A percentile compares a stretch with the other conserved stretches of the same genome.
These are phyloP conservation scores for Crotalus viridis DNA, from an alignment of 2,113 vertebrate genomes.

Conservation along the genomic window DNA sequence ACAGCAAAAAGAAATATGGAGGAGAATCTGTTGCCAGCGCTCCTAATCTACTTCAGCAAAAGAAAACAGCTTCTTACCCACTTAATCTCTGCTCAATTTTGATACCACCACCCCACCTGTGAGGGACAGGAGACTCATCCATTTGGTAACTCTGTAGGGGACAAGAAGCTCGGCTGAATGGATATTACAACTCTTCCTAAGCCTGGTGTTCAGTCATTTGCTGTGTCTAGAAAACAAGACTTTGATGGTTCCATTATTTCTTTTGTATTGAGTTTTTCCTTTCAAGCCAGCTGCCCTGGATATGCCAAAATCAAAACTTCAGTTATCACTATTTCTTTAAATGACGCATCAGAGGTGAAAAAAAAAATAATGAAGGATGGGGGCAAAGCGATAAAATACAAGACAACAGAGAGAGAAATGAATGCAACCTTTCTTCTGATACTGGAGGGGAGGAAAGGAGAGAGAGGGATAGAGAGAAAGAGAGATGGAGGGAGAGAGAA, in stretches of 20 bases:
- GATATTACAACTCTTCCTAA: neutral
- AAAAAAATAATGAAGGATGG: neutral
- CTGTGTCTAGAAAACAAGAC: neutral
- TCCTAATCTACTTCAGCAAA: neutral
- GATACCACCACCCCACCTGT: neutral
- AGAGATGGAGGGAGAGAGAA: rapidly evolving
- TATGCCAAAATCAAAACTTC: neutral
- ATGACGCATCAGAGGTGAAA: neutral
- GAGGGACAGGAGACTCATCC: neutral
- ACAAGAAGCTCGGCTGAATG: neutral
- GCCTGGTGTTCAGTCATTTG: neutral
- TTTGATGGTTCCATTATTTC: neutral
- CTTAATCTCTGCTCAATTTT: neutral
- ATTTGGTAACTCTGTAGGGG: neutral
- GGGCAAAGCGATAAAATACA: neutral
- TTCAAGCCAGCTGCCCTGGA: neutral
- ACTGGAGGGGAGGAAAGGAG: conserved; percentile 19
- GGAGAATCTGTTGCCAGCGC: neutral
- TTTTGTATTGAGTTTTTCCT: neutral
- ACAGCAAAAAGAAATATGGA: neutral
- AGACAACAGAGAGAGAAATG: neutral
- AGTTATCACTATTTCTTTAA: neutral
- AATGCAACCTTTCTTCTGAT: neutral
- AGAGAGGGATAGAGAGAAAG: neutral
- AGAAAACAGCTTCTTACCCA: neutral